Base-by-base conservation (phyloP, 2,113 vertebrate species). In the Polypterus senegalus region DNA sequence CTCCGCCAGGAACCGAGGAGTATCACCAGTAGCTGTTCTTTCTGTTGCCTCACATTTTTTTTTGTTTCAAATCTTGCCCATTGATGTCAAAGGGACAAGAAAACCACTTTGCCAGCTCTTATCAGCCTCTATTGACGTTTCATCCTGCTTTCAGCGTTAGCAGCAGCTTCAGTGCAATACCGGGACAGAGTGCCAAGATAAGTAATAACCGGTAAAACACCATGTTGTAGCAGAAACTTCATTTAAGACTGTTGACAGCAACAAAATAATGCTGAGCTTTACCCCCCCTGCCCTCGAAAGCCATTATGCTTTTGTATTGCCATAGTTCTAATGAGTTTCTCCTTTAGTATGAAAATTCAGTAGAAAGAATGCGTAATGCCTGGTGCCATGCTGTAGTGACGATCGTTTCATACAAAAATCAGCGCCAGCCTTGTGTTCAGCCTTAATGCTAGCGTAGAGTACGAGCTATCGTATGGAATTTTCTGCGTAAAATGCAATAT, bases 181-280 rank as follows among this genome's bases (percentile, higher is more conserved):
- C 27, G 10, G 51, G 11, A 60, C n/a, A 6, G 9, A n/a, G 55
- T 61, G 65, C 60, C 65, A 66, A 61, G 65, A 8, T 51, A 58
- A 61, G 43, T 11, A 52, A 58, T n/a, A 57, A 46, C 60, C 46
- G 61, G 54, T 61, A 49, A 49, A 57, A 52, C 7, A n/a, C 60
- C 49, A 46, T 48, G 48, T 57, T 49, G 54, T 47, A 5, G 61
- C 46, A 48, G 27, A 27, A 27, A 27, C 27, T 27, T 27, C 27
- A 27, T 27, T 27, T 27, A 27, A 27, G 27, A 27, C 27, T 27
- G 27, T 27, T 27, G 27, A 27, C 27, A 27, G 27, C 27, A 1
- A 27, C 27, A 27, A 27, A 27, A 27, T 1, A 27, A 27, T 27
- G 27, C 27, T 27, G 27, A 27, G 27, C 27, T 27, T 27, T 27